Percentiles rank a stretch among this genome's conserved stretches.
Conservation (phyloP, 64 coral and sea anemone genomes). For the Acropora tenuis region DNA sequence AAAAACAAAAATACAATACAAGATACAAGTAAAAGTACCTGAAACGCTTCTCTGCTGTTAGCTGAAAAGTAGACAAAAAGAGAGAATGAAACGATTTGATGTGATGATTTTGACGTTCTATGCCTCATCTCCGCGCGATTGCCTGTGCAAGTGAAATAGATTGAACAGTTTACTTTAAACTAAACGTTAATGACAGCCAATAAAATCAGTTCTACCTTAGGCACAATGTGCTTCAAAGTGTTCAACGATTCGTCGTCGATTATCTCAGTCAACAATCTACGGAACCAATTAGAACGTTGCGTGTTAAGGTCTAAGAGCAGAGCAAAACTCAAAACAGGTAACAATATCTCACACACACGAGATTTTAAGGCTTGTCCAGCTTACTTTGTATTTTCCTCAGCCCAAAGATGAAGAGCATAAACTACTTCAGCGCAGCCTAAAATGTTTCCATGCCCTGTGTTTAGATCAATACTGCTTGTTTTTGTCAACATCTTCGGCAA, state of each 20-base stretch:
- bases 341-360: not conserved
- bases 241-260: constrained; percentile 56
- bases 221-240: constrained; percentile 77
- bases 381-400: constrained; percentile 63
- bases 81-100: not conserved
- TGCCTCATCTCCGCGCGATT: not conserved
- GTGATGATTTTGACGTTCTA: too few relatives aligned
- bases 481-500: constrained; percentile 77
- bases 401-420: constrained; percentile 68
- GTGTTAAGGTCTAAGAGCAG: too few relatives aligned
- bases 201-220: constrained; percentile 48
- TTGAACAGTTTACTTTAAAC: not conserved
- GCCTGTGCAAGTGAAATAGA: not conserved
- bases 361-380: not conserved
- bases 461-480: constrained; percentile 81
- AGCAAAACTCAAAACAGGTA: not conserved
- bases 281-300: constrained; percentile 7
- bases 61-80: constrained; percentile 34
- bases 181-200: not conserved
- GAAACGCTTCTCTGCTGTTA: constrained; percentile 75
- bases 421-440: constrained; percentile 81
- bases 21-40: constrained; percentile 30
- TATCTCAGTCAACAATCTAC: constrained; percentile 65
- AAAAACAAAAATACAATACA: not conserved
- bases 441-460: constrained; percentile 88